phyloP scores from a whole-genome alignment of 1,140 invertebrate species.

The Atta colombica region DNA sequence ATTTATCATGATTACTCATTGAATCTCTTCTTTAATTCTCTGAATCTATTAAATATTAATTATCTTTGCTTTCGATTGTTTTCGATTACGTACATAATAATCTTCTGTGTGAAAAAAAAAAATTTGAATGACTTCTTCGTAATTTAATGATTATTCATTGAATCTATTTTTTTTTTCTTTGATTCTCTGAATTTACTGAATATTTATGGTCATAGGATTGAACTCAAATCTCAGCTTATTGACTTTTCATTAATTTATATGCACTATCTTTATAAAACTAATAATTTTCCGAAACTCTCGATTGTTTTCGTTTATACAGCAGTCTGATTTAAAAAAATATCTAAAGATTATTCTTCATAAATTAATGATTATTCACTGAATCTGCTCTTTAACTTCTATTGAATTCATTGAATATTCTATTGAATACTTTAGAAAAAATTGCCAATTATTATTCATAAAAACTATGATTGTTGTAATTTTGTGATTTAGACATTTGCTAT shows the following conservation, averaged over 20 bases:
- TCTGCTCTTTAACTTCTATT: background rate
- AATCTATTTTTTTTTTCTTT: too few relatives aligned
- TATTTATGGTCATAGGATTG: too few relatives aligned
- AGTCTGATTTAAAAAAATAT: slow-evolving; percentile 5
- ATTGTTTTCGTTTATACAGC: background rate
- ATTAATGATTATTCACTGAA: background rate
- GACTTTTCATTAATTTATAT: too few relatives aligned
- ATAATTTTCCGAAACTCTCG: background rate
- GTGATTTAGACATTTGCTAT: background rate
- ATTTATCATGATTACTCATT: background rate
- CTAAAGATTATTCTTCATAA: slow-evolving; percentile 7
- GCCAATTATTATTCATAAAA: background rate
- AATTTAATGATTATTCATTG: background rate
- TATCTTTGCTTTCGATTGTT: too few relatives aligned
- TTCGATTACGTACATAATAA: background rate
- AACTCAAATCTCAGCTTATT: too few relatives aligned
- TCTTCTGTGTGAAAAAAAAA: background rate
- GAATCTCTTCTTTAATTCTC: too few relatives aligned
- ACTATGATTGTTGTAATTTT: background rate
- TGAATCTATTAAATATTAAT: too few relatives aligned
- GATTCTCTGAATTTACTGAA: too few relatives aligned
- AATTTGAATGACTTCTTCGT: background rate
- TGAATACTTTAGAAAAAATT: background rate
- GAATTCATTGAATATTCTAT: too few relatives aligned
- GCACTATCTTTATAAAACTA: too few relatives aligned